A percentile compares a stretch with the other conserved stretches of the same genome.
Conservation (phyloP, 2,113 vertebrate genomes). For the Mus spicilegus region DNA sequence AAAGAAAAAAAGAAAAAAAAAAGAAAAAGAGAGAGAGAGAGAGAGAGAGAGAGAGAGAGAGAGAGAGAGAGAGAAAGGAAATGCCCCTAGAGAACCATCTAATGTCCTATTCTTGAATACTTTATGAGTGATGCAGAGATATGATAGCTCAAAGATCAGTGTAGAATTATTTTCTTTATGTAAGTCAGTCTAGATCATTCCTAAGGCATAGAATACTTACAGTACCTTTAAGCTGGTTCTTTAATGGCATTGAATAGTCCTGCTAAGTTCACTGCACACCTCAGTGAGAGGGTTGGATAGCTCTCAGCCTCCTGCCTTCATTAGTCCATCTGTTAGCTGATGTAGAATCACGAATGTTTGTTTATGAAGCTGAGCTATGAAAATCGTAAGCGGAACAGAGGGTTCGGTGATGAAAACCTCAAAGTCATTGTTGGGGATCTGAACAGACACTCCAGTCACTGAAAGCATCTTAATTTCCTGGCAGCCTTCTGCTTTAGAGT, state of each 20-base stretch:
- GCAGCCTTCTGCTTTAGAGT: neutral
- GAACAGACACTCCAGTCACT: neutral
- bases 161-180: conserved; percentile 42
- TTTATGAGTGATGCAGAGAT: neutral
- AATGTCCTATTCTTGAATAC: neutral
- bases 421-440: neutral
- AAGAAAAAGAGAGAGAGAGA: too few relatives aligned
- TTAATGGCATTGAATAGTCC: neutral
- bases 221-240: conserved; percentile 7
- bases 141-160: neutral
- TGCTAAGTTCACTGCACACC: neutral
- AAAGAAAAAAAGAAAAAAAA: too few relatives aligned
- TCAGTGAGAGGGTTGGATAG: neutral
- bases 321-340: neutral
- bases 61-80: too few relatives aligned
- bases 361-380: conserved; percentile 27
- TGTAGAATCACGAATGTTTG: neutral
- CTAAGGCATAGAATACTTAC: conserved; percentile 2
- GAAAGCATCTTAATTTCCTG: conserved; percentile 30
- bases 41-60: too few relatives aligned
- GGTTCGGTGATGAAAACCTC: conserved; percentile 46
- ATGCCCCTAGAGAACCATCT: neutral
- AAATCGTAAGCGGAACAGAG: neutral
- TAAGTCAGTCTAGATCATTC: conserved; percentile 20
- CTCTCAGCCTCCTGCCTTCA: neutral